Evolutionary conservation across 2,113 vertebrate species (phyloP), one percentile per base, ranked within the genome.

Genomic region (Geococcyx californianus): DNA sequence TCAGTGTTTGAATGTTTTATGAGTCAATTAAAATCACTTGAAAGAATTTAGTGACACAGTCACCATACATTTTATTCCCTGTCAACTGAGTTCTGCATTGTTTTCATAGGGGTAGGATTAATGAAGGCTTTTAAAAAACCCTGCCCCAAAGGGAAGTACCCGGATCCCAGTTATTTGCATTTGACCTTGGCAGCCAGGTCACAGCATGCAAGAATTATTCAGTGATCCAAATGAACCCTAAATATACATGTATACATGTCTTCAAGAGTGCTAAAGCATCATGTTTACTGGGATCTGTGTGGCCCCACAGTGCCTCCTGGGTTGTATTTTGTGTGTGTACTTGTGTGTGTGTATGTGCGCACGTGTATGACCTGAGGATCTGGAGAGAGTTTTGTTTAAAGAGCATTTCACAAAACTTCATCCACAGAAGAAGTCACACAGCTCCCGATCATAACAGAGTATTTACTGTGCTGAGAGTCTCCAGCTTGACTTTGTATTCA

Each of bases 1-100:
- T 83, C 2, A 1, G 26, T 80, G 84, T 49, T 80, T 91, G 55
- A 66, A 87, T 80, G 79, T 90, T 96, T 96, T 96, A 96, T 79
- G 92, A 94, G 87, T 62, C 93, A 91, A 79, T 89, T 94, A 95
- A 96, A 96, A 92, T 59, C 31, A 95, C 84, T 94, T 95, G 86
- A 95, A 94, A 96, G 78, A 92, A 84, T 83, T 92, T 72, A 76
- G 69, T 87, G 84, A 69, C 80, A 92, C 40, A 93, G 87, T 75
- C 84, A 94, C 78, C 82, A 88, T 77, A 93, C 66, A 91, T 88
- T 89, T 87, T 94, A 73, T 90, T 70, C 70, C 54, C 63, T 82
- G 78, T 72, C 81, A 96, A 36, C 33, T 49, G 42, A 63, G 55
- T 83, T 90, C 75, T 7, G 4, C 55, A 83, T 77, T 92, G 74